Evolutionary conservation across 2,888 invertebrate species (phyloP), one percentile per base, ranked within the genome.

Genomic region (Epirrita christyi): DNA sequence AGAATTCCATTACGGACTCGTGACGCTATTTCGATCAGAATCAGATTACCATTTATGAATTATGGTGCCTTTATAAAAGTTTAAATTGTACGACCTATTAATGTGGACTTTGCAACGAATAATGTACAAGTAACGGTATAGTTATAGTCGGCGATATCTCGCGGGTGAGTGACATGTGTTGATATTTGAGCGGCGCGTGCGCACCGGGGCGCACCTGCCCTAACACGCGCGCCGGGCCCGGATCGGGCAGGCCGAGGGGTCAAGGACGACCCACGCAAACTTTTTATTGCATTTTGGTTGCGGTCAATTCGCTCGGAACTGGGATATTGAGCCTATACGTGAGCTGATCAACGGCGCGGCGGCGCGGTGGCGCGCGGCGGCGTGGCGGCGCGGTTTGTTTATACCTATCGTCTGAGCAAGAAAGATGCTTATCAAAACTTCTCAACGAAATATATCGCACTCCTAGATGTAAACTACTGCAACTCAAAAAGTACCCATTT

Each of bases 91-190:
- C 54, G 13, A 53, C 27, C 47, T 36, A 28, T 44, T 41, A 13
- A 45, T 32, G 49, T 27, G 28, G 15, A 9, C 37, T 3, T 27
- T 8, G 55, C 55, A 41, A 54, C 47, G 49, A 56, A 41, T 55
- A 41, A 51, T 32, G 46, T 28, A 37, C 54, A 37, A 47, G 56
- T 72, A 74, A 73, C 71, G 72, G 74, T 55, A 67, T 51, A 60
- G 61, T 34, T 43, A 59, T 51, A 60, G 61, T 34, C 42, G 59
- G 49, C 61, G 64, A 54, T 63, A 51, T 61, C 66, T 40, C 62
- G 71, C 71, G 81, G 86, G 85, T 84, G 83, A 85, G 72, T 80
- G 86, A 85, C 87, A 82, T 74, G 72, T 66, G 81, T 68, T 84
- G 86, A 80, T 86, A 83, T 85, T 86, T 80, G 73, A 36, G 70